These are phyloP conservation scores for Pluvianellus socialis DNA, from an alignment of 2,113 vertebrate genomes.

Conservation along the genomic window DNA sequence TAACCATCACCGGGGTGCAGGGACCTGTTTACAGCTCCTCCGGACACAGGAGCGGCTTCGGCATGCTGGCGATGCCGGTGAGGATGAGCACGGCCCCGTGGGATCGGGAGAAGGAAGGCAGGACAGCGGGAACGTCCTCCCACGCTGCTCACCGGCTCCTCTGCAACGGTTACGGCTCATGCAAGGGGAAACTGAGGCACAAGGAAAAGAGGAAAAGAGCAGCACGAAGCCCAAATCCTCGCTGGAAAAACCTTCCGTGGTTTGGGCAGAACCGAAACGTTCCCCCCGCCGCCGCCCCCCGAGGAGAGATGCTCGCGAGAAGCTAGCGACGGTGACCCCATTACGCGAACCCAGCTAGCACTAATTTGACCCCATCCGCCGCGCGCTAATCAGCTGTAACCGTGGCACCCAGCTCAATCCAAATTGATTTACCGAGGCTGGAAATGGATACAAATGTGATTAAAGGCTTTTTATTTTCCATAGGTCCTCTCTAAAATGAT, in stretches of 20 bases:
- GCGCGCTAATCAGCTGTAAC: slow-evolving; percentile 79
- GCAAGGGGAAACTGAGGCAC: slow-evolving; percentile 20
- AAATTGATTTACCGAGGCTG: slow-evolving; percentile 84
- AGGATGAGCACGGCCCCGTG: neutral
- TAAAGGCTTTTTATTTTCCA: slow-evolving; percentile 83
- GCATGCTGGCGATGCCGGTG: rapidly evolving
- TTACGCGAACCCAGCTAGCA: slow-evolving; percentile 56
- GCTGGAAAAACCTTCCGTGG: neutral
- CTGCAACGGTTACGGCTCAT: rapidly evolving
- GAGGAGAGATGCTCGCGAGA: neutral
- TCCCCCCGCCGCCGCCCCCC: neutral
- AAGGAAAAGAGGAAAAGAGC: neutral
- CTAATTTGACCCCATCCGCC: slow-evolving; percentile 76
- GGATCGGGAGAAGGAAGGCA: neutral
- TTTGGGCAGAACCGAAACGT: neutral
- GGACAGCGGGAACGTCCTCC: neutral
- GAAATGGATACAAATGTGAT: slow-evolving; percentile 86
- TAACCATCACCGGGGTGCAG: slow-evolving; percentile 74
- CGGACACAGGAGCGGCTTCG: neutral
- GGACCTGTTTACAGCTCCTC: slow-evolving; percentile 72
- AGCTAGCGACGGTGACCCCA: slow-evolving; percentile 55
- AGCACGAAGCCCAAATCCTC: neutral
- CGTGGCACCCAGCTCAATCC: slow-evolving; percentile 79
- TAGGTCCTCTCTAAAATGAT: slow-evolving; percentile 80
- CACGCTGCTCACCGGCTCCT: rapidly evolving